Conservation (phyloP, 2,797 vertebrate genomes). For the Sebastolobus alascanus region DNA sequence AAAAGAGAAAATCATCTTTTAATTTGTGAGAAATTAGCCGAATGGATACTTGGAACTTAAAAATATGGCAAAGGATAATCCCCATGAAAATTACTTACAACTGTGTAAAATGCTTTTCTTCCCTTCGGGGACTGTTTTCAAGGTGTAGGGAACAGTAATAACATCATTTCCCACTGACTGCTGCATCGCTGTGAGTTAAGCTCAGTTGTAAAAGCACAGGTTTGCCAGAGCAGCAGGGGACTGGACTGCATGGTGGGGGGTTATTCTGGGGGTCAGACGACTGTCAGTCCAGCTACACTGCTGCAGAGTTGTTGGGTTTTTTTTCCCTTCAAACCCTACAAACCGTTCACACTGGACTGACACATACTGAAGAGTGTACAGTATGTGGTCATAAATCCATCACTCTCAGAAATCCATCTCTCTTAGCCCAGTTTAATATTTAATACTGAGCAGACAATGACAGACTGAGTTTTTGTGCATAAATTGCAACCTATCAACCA, state of each 20-base stretch:
- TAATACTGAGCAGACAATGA: slow-evolving; percentile 5
- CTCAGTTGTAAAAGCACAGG: slow-evolving; percentile 28
- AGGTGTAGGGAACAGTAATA: slow-evolving; percentile 4
- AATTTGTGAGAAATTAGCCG: not conserved
- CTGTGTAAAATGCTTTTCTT: not conserved
- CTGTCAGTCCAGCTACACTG: slow-evolving; percentile 12
- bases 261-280: slow-evolving; percentile 26
- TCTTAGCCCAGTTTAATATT: slow-evolving; percentile 2
- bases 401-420: not conserved
- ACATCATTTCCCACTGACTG: slow-evolving; percentile 8
- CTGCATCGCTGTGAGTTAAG: slow-evolving; percentile 18
- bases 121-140: not conserved
- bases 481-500: slow-evolving; percentile 7
- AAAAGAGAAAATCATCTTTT: slow-evolving; percentile 1
- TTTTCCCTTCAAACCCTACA: not conserved
- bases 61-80: slow-evolving; percentile 1
- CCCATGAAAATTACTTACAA: not conserved
- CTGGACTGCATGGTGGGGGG: slow-evolving; percentile 14
- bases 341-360: not conserved
- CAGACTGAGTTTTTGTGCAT: not conserved
- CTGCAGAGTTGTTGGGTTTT: not conserved
- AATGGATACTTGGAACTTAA: not conserved
- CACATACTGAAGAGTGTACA: not conserved
- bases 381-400: not conserved
- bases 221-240: slow-evolving; percentile 32